Percentiles rank a stretch among this genome's conserved stretches.
Evolutionary conservation across 2,888 invertebrate genomes (phyloP).

Genomic region (Eudasyphora cyanicolor): DNA sequence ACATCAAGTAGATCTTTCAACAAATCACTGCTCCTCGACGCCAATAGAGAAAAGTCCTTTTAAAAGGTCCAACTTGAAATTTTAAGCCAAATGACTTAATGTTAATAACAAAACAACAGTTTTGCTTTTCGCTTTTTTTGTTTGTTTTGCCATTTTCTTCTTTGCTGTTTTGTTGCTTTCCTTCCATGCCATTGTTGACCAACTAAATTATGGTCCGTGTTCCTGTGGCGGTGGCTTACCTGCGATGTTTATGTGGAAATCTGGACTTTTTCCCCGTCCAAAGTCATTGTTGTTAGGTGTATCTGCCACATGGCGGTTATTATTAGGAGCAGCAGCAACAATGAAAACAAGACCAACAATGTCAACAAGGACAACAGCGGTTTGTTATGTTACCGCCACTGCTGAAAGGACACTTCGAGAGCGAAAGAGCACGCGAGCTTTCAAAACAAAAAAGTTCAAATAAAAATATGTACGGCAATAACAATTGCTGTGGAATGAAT

Average conservation of each 20-base stretch:
- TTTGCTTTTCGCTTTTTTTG: constrained; percentile 3
- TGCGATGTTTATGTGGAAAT: neutral
- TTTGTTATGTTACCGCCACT: constrained; percentile 30
- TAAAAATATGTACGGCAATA: constrained; percentile 54
- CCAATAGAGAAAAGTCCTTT: neutral
- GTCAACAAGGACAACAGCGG: neutral
- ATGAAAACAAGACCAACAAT: neutral
- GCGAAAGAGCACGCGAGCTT: too few relatives aligned
- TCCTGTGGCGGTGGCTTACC: neutral
- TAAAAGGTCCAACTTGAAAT: neutral
- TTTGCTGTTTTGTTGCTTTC: neutral
- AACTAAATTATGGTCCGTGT: neutral
- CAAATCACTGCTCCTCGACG: neutral
- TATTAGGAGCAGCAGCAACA: neutral
- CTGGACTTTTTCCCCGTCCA: neutral
- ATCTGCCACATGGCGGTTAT: constrained; percentile 6
- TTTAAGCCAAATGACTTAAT: constrained; percentile 12
- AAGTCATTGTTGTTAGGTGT: constrained; percentile 7
- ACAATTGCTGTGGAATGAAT: constrained; percentile 55
- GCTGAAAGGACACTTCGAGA: neutral
- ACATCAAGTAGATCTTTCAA: neutral
- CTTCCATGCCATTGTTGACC: constrained; percentile 16
- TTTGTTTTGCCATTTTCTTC: neutral
- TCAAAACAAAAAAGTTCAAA: constrained; percentile 23
- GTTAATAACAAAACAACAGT: constrained; percentile 46